These are phyloP conservation scores for Meles meles DNA, from an alignment of 2,113 vertebrate species.

Conservation along the genomic window DNA sequence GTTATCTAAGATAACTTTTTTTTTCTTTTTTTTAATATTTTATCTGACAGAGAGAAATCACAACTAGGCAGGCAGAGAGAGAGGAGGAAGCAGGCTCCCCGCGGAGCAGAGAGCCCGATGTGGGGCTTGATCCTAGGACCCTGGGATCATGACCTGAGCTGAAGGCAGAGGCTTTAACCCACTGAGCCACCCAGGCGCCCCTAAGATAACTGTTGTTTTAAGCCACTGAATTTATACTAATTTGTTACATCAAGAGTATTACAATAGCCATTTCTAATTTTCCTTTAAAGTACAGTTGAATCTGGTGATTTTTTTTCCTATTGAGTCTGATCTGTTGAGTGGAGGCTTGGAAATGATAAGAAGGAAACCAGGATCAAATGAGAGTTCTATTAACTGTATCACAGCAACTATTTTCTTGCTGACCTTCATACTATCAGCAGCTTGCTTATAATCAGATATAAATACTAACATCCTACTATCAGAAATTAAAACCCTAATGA, in stretches of 20 bases:
- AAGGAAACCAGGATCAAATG: constrained; percentile 1
- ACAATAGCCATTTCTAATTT: neutral
- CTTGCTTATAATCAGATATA: neutral
- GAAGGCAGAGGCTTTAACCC: too few relatives aligned
- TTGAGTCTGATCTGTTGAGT: neutral
- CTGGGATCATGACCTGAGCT: too few relatives aligned
- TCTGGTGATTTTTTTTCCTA: neutral
- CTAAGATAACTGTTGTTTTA: neutral
- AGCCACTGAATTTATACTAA: neutral
- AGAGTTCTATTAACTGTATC: neutral
- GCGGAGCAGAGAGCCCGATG: too few relatives aligned
- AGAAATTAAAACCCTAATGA: neutral
- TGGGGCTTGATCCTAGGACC: too few relatives aligned
- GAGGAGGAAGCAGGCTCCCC: too few relatives aligned
- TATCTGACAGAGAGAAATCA: too few relatives aligned
- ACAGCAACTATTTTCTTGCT: neutral
- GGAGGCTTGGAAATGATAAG: neutral
- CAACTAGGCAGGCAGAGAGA: too few relatives aligned
- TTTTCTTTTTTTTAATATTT: too few relatives aligned
- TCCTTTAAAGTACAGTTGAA: constrained; percentile 3
- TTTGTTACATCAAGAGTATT: neutral
- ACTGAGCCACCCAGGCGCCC: too few relatives aligned
- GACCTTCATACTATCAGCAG: neutral
- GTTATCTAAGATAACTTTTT: neutral
- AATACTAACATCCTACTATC: neutral